phyloP scores from a whole-genome alignment of 2,797 vertebrate species.

The Choloepus didactylus region DNA sequence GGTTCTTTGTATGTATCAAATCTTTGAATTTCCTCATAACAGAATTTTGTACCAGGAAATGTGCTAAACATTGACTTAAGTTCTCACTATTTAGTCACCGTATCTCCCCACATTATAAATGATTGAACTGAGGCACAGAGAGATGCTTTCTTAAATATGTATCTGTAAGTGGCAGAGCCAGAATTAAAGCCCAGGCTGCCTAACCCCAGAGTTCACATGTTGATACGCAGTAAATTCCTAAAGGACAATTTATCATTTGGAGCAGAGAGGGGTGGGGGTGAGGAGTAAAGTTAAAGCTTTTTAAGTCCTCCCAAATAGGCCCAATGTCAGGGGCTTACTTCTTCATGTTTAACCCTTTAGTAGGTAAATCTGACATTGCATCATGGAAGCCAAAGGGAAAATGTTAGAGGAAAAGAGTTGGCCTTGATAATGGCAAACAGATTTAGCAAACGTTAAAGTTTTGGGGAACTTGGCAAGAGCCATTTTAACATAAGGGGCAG shows the following conservation, averaged over 20 bases:
- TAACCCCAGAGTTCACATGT: neutral
- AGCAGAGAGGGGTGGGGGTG: fast-evolving
- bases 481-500: neutral
- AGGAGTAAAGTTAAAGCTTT: neutral
- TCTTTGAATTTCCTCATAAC: neutral
- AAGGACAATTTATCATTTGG: neutral
- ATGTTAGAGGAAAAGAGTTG: neutral
- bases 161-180: neutral
- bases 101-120: neutral
- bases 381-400: neutral
- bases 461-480: neutral
- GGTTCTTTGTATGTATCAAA: neutral
- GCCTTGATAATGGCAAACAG: neutral
- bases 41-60: neutral
- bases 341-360: neutral
- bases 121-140: neutral
- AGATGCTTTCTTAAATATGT: neutral
- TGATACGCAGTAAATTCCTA: neutral
- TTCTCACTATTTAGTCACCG: neutral
- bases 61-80: neutral
- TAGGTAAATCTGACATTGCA: neutral
- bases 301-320: neutral
- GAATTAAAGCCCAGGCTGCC: neutral
- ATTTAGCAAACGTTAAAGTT: neutral
- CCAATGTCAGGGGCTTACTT: neutral